Base-by-base conservation (phyloP, 2,888 invertebrate genomes). In the Pyrocoelia pectoralis region DNA sequence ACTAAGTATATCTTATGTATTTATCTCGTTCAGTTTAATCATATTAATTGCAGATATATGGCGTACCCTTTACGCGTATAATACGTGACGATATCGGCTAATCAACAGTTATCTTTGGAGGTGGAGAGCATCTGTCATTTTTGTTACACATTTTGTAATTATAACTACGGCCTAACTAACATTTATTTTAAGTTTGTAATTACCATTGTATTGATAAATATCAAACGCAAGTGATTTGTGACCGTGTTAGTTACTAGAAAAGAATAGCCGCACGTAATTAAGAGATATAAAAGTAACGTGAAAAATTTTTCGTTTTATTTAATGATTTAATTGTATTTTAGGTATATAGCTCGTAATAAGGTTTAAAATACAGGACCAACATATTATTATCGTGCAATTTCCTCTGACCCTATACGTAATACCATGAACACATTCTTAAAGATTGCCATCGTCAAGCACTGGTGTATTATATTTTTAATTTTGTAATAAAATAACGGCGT, bases 401-500 rank as follows among this genome's bases (percentile, higher is more conserved):
- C 71, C 71, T 73, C 71, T 63, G 68, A 71, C 67, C 68, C 69
- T 72, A 62, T 63, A 74, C 73, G 73, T 73, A 73, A 68, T 73
- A 74, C 71, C 68, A 75, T 73, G 73, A 77, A 76, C 75, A 77
- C 73, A 65, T 70, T 70, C 68, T 70, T 68, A 72, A 70, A 74
- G 73, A 73, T 73, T 72, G 72, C 67, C 63, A 63, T 66, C 66
- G 60, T 68, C 69, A 57, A 71, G 67, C 71, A 70, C 66, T 72
- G 66, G 24, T 65, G 70, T 72, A 74, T 73, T 74, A 75, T 70
- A 74, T 76, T 77, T 77, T 78, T 77, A 78, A 79, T 79, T 79
- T 78, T 75, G 77, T 77, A 78, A 78, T 79, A 79, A 78, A 77
- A 77, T 78, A 77, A 77, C 77, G 76, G 74, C 75, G 70, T 71